These are phyloP conservation scores for Pseudochirops corinnae DNA, from an alignment of 2,797 vertebrate genomes.

Conservation along the genomic window DNA sequence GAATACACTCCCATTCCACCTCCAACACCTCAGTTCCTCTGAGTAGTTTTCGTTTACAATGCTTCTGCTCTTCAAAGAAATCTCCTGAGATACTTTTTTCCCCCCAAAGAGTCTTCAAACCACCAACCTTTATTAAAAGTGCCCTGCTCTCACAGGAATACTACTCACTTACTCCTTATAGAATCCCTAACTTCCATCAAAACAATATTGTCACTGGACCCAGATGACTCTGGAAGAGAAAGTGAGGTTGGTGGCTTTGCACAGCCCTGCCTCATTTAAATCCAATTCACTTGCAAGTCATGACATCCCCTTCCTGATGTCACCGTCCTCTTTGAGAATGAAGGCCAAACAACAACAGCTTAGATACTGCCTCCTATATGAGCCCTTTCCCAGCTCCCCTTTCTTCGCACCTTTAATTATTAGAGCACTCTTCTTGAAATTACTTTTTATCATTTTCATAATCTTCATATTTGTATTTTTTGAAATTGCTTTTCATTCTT, in stretches of 20 bases:
- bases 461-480: not conserved
- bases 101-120: slow-evolving; percentile 31
- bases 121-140: slow-evolving; percentile 27
- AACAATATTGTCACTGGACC: not conserved
- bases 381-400: not conserved
- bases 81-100: not conserved
- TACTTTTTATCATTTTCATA: not conserved
- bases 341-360: not conserved
- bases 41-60: not conserved
- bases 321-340: too few species aligned
- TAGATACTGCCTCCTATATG: not conserved
- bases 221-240: too few species aligned
- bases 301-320: too few species aligned
- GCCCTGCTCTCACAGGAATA: slow-evolving; percentile 24
- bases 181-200: not conserved
- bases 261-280: too few species aligned
- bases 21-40: not conserved
- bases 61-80: slow-evolving; percentile 28
- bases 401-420: not conserved
- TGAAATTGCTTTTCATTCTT: not conserved
- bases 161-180: not conserved
- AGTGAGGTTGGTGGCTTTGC: too few species aligned
- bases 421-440: not conserved
- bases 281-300: too few species aligned
- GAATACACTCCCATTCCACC: not conserved